phyloP scores from a whole-genome alignment of 2,888 invertebrate genomes.

The Dasysyrphus tricinctus region DNA sequence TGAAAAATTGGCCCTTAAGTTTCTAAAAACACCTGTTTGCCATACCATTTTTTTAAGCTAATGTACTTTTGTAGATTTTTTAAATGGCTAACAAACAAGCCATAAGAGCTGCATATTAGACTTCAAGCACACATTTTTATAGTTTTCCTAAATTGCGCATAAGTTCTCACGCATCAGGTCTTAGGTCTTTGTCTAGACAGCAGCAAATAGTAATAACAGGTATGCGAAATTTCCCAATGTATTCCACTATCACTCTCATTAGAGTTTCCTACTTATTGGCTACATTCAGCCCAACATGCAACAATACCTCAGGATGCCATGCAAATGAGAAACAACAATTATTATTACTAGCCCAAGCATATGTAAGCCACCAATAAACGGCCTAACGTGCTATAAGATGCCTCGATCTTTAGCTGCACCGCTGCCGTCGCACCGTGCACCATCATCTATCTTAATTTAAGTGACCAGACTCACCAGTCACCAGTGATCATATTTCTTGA shows the following conservation, averaged over 20 bases:
- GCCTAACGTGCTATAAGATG: neutral
- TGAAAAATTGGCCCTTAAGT: too few species aligned
- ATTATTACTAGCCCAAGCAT: conserved; percentile 4
- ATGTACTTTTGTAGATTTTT: too few species aligned
- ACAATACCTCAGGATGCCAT: conserved; percentile 34
- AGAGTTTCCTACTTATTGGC: conserved; percentile 48
- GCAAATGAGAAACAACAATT: conserved; percentile 28
- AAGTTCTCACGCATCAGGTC: too few species aligned
- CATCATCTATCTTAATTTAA: conserved; percentile 69
- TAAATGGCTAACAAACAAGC: too few species aligned
- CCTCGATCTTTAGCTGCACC: conserved; percentile 10
- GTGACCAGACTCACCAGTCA: conserved; percentile 49
- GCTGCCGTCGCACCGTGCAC: neutral
- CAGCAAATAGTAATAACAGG: neutral
- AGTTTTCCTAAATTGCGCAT: too few species aligned
- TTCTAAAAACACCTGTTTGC: too few species aligned
- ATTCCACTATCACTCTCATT: conserved; percentile 43
- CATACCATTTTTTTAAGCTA: too few species aligned
- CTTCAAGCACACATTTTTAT: too few species aligned
- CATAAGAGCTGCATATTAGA: too few species aligned
- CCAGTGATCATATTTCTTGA: conserved; percentile 58
- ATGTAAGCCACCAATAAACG: conserved; percentile 20
- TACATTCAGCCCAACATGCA: neutral
- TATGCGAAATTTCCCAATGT: neutral
- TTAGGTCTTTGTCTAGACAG: neutral